Evolutionary conservation across 2,113 vertebrate genomes (phyloP).

Genomic region (Lophius piscatorius): DNA sequence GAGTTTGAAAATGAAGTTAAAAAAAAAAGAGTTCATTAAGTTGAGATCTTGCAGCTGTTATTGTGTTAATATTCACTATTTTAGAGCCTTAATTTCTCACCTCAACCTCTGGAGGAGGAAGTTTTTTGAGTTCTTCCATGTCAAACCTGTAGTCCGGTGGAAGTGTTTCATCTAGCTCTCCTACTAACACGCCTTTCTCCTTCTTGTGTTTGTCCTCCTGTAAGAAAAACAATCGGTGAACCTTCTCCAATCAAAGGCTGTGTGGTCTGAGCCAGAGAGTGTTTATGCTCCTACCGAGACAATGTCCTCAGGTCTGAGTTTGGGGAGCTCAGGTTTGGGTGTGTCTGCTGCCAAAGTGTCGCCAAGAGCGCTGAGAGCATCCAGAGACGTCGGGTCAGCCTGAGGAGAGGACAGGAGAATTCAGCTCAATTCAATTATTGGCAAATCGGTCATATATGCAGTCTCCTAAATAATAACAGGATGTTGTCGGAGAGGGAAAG

Average conservation of each 20-base stretch:
- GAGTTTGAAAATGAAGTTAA: background rate
- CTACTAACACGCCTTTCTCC: constrained; percentile 71
- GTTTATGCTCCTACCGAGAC: constrained; percentile 53
- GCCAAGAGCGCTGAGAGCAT: constrained; percentile 65
- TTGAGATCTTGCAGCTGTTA: background rate
- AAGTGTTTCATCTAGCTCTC: constrained; percentile 71
- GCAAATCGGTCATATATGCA: background rate
- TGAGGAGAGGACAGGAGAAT: constrained; percentile 26
- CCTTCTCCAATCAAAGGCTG: background rate
- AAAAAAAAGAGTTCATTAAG: background rate
- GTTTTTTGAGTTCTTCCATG: constrained; percentile 49
- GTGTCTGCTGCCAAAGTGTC: constrained; percentile 53
- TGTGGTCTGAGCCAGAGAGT: background rate
- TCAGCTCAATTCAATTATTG: too few relatives aligned
- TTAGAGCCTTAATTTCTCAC: constrained; percentile 35
- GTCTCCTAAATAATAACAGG: background rate
- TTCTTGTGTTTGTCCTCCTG: constrained; percentile 63
- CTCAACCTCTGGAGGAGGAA: constrained; percentile 66
- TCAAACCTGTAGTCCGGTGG: constrained; percentile 72
- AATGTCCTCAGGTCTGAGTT: constrained; percentile 68
- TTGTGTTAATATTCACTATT: background rate
- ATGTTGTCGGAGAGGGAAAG: background rate
- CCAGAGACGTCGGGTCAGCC: constrained; percentile 55
- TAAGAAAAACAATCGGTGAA: background rate
- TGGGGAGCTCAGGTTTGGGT: constrained; percentile 56